phyloP scores from a whole-genome alignment of 2,888 invertebrate genomes.

The Pandemis heparana region DNA sequence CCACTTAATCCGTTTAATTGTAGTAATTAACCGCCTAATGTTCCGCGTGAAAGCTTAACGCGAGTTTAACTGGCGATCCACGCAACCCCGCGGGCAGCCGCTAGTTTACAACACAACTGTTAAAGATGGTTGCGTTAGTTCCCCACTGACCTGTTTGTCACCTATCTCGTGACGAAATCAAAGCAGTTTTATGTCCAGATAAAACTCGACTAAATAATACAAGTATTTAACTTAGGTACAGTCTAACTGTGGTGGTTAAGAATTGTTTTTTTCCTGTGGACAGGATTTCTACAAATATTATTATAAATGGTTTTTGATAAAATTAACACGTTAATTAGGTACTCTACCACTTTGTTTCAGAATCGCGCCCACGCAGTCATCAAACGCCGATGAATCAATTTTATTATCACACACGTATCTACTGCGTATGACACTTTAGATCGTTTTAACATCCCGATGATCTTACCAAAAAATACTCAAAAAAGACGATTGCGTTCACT shows the following conservation, averaged over 20 bases:
- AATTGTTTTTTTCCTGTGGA: too few species aligned
- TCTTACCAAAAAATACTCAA: too few species aligned
- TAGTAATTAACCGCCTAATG: conserved; percentile 1
- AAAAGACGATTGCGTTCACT: too few species aligned
- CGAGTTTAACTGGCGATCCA: not conserved
- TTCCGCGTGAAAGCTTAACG: not conserved
- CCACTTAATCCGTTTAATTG: conserved; percentile 8
- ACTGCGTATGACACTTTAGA: too few species aligned
- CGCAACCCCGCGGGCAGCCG: not conserved
- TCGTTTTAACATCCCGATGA: too few species aligned
- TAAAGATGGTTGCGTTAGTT: not conserved
- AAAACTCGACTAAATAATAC: not conserved
- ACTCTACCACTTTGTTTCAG: too few species aligned
- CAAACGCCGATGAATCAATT: too few species aligned
- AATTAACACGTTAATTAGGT: not conserved
- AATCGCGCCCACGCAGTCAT: too few species aligned
- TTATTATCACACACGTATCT: too few species aligned
- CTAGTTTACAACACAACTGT: not conserved
- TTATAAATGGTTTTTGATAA: not conserved
- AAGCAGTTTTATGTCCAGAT: not conserved
- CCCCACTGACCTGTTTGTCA: not conserved
- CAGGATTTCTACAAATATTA: not conserved
- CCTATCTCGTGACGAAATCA: not conserved
- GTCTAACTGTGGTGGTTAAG: too few species aligned
- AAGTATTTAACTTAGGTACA: not conserved